Evolutionary conservation across 2,888 invertebrate species (phyloP), one percentile per base, ranked within the genome.

Genomic region (Subacronicta megacephala): DNA sequence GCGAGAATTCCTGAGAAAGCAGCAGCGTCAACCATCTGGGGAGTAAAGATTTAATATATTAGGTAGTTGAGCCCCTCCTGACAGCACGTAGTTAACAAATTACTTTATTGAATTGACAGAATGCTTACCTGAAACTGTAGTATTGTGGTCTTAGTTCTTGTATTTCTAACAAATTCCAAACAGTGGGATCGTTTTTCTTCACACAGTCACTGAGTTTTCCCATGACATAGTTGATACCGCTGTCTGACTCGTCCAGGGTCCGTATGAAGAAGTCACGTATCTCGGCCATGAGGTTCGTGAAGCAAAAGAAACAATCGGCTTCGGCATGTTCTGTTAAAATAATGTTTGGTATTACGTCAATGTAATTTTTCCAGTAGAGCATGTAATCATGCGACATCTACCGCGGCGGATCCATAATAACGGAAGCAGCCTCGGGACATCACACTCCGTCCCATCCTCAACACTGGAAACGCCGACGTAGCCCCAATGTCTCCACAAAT

Each of bases 211-310:
- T 95, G 62, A 99, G 95, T 71, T 96, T 96, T 46, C 92, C 95
- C 99, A 99, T 99, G 96, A 98, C 97, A 71, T 96, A 96, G 87
- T 97, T 97, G 62, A 98, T 98, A 1, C 99, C 99, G 82, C 97
- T 96, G 74, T 97, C 97, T 0, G 98, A 96, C 88, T 99, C 98
- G 88, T 99, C 99, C 72, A 99, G 91, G 0, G 98, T 97, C 81
- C 99, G 98, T 72, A 99, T 99, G 87, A 99, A 99, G 84, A 98
- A 98, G 87, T 99, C 99, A 23, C 99, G 95, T 63, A 99, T 99
- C 93, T 99, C 99, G 0, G 97, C 96, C 99, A 99, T 99, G 46
- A 99, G 92, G 86, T 98, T 98, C 3, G 99, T 99, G 87, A 99
- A 99, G 84, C 99, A 99, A 92, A 99, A 99, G 90, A 99, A 99